Conservation (phyloP, 2,797 vertebrate genomes). For the Falco naumanni region DNA sequence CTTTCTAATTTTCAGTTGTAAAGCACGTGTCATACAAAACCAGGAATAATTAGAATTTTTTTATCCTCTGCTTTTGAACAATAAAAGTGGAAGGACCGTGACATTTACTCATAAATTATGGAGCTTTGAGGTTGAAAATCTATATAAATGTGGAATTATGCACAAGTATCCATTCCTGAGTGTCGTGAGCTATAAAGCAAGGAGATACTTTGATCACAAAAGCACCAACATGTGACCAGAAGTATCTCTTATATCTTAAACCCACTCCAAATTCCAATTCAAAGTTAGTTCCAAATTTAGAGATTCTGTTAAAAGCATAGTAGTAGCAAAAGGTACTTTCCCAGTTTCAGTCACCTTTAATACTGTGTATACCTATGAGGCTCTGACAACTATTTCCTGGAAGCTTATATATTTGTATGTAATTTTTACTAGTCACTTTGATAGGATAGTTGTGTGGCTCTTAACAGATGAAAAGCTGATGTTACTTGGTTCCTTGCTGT, state of each 20-base stretch:
- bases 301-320: not conserved
- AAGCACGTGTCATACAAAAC: not conserved
- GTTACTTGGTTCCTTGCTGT: not conserved
- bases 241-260: not conserved
- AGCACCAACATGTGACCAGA: not conserved
- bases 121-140: not conserved
- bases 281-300: not conserved
- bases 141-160: not conserved
- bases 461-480: not conserved
- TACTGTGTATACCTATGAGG: not conserved
- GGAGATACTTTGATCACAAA: not conserved
- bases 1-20: not conserved
- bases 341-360: not conserved
- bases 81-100: not conserved
- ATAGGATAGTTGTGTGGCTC: not conserved
- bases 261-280: not conserved
- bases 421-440: not conserved
- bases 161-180: not conserved
- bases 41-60: not conserved
- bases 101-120: not conserved
- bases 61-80: not conserved
- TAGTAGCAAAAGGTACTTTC: not conserved
- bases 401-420: not conserved
- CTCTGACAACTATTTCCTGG: not conserved
- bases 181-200: not conserved